A percentile compares a stretch with the other conserved stretches of the same genome.
These are phyloP conservation scores for Athrips mouffetella DNA, from an alignment of 2,888 invertebrate genomes.

Conservation along the genomic window DNA sequence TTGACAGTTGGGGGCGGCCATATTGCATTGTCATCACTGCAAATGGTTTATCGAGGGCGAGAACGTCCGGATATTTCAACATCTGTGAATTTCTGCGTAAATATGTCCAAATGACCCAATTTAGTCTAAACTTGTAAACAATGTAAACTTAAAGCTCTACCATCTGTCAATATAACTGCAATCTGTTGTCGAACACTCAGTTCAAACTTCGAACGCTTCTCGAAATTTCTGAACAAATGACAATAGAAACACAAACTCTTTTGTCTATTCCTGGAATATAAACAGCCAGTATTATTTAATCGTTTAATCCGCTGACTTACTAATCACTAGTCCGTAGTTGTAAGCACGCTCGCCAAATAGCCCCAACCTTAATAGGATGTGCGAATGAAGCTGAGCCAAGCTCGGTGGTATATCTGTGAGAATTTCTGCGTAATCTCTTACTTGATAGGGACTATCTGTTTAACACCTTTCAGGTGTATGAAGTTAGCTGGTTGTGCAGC, in stretches of 20 bases:
- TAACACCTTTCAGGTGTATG: neutral
- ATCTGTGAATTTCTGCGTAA: slow-evolving; percentile 26
- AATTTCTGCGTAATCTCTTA: neutral
- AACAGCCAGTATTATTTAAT: too few relatives aligned
- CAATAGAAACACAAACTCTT: neutral
- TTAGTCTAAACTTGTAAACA: neutral
- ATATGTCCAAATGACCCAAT: slow-evolving; percentile 2
- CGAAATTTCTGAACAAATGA: too few relatives aligned
- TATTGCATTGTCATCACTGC: slow-evolving; percentile 47
- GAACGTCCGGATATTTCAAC: slow-evolving; percentile 21
- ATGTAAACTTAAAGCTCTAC: slow-evolving; percentile 1
- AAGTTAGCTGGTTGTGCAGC: neutral
- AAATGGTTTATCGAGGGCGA: slow-evolving; percentile 21
- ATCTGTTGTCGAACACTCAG: neutral
- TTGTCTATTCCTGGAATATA: too few relatives aligned
- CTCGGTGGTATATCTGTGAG: neutral
- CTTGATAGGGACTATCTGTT: neutral
- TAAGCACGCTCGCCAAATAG: neutral
- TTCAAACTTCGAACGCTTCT: too few relatives aligned
- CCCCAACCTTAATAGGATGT: neutral
- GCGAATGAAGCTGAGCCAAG: slow-evolving; percentile 1
- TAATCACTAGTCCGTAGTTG: neutral
- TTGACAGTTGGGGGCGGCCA: slow-evolving; percentile 61
- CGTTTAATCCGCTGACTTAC: neutral
- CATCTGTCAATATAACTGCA: neutral